Conservation (phyloP, 1,140 invertebrate species). For the Megalonaias nervosa region DNA sequence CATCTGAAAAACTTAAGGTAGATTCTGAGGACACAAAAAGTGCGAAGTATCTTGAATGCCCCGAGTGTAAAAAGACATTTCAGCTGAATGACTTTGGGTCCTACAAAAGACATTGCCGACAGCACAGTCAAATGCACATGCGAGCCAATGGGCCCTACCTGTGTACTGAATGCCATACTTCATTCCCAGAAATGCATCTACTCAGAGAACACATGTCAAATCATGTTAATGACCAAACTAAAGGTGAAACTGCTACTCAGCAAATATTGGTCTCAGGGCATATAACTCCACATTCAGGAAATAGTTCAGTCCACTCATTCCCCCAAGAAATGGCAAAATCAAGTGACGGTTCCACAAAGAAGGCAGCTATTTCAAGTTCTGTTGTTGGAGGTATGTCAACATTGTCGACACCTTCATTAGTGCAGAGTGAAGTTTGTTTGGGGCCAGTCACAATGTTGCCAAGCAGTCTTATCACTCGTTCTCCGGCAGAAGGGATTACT, state of each 20-base stretch:
- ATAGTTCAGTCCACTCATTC: background rate
- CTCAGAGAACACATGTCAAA: conserved; percentile 41
- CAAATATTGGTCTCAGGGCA: background rate
- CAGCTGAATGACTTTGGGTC: conserved; percentile 67
- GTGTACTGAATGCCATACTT: conserved; percentile 41
- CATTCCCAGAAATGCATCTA: conserved; percentile 41
- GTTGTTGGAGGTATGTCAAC: background rate
- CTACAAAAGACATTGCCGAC: conserved; percentile 65
- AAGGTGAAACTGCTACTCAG: background rate
- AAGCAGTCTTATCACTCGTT: conserved; percentile 23
- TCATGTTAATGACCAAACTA: conserved; percentile 29
- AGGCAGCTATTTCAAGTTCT: background rate
- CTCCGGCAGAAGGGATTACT: conserved; percentile 51
- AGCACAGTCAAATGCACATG: conserved; percentile 48
- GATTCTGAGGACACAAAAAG: conserved; percentile 19
- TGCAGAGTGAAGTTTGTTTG: background rate
- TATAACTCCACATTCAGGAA: conserved; percentile 10
- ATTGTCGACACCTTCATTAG: background rate
- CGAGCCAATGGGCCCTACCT: conserved; percentile 39
- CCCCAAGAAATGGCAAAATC: background rate
- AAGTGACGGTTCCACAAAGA: background rate
- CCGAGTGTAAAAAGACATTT: conserved; percentile 62
- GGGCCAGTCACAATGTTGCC: background rate
- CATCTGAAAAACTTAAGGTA: background rate
- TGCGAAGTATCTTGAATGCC: conserved; percentile 60